phyloP scores from a whole-genome alignment of 2,113 vertebrate genomes.

The Rynchops niger region DNA sequence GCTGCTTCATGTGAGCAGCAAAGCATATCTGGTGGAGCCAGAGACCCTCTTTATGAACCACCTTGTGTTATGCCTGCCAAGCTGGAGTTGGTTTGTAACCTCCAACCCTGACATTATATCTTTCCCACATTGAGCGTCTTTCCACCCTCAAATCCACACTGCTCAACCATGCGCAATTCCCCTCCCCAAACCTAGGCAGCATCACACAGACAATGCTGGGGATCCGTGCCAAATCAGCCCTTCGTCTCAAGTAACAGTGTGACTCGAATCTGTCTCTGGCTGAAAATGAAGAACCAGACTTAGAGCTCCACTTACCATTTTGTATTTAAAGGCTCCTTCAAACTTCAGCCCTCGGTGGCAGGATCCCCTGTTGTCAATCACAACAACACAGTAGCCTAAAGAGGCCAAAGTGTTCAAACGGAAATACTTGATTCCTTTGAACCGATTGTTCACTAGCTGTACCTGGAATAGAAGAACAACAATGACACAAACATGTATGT shows the following conservation, averaged over 20 bases:
- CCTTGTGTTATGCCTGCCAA: background rate
- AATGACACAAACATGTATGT: background rate
- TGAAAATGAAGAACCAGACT: background rate
- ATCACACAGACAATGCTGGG: background rate
- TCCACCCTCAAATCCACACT: background rate
- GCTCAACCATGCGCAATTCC: fast-evolving
- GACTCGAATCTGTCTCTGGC: background rate
- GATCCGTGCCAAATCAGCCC: background rate
- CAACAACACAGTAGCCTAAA: slow-evolving; percentile 81
- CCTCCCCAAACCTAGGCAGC: background rate
- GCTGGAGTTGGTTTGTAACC: background rate
- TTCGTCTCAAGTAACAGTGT: background rate
- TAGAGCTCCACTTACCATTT: slow-evolving; percentile 78
- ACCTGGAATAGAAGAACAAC: slow-evolving; percentile 68
- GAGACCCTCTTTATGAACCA: background rate
- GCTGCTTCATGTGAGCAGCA: background rate
- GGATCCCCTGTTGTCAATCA: slow-evolving; percentile 83
- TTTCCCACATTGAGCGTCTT: background rate
- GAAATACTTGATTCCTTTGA: slow-evolving; percentile 85
- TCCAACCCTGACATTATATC: background rate
- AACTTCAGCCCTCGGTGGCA: slow-evolving; percentile 84
- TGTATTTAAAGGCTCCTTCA: slow-evolving; percentile 85
- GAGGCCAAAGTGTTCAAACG: slow-evolving; percentile 83
- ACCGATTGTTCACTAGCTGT: slow-evolving; percentile 84
- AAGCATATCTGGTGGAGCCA: background rate